Conservation (phyloP, 2,888 invertebrate genomes). For the Epirrita christyi region DNA sequence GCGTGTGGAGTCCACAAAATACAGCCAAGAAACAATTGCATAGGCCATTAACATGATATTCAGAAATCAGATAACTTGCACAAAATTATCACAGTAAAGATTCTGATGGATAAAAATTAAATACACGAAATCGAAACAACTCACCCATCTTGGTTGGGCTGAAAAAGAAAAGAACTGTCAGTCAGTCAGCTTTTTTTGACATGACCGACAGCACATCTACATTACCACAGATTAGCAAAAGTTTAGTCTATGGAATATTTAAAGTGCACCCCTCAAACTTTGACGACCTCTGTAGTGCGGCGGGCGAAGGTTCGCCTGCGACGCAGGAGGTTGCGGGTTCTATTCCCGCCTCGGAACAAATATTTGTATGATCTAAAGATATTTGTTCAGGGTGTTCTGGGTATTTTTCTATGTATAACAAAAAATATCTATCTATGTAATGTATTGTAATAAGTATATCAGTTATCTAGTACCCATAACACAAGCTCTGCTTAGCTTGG, state of each 20-base stretch:
- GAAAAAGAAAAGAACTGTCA: constrained; percentile 81
- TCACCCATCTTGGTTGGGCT: constrained; percentile 89
- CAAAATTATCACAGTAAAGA: constrained; percentile 36
- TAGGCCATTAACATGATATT: constrained; percentile 8
- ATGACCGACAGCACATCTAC: neutral
- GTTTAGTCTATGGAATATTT: neutral
- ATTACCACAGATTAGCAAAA: neutral
- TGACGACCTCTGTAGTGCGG: no score
- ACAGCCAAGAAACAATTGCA: neutral
- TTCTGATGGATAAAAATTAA: constrained; percentile 53
- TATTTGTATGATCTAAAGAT: no score
- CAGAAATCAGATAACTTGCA: constrained; percentile 22
- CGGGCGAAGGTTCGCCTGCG: no score
- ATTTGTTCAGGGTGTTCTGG: no score
- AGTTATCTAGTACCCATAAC: no score
- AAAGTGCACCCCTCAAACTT: neutral
- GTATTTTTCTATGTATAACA: no score
- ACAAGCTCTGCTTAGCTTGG: no score
- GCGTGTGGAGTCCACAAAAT: constrained; percentile 8
- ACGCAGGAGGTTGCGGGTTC: no score
- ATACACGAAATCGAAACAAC: constrained; percentile 53
- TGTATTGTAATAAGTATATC: no score
- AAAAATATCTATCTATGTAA: no score
- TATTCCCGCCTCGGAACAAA: no score
- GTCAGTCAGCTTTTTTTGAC: constrained; percentile 8